Base-by-base conservation (phyloP, 1,140 invertebrate species). In the Drosophila kikkawai region DNA sequence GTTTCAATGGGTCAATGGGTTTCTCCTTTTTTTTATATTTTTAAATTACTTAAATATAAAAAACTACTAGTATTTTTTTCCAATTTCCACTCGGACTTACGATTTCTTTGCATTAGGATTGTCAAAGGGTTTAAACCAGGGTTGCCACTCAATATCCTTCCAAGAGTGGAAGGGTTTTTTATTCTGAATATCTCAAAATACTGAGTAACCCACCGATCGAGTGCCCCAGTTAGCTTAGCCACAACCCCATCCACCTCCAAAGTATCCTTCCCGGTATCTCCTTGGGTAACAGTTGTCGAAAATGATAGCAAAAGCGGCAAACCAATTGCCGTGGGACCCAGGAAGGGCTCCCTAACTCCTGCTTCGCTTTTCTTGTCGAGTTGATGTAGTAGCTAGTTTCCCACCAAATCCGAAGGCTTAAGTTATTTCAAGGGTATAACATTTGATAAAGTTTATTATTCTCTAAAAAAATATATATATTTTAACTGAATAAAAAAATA, bases 261-360 rank as follows among this genome's bases (percentile, higher is more conserved):
- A 12, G n/a, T 48, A 48, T 29, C 22, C 26, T 26, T 29, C 13
- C 34, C 13, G 19, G 19, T 41, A 64, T 41, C 36, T 64, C 61
- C 36, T 55, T 66, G 41, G 19, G 83, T 75, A 87, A 90, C 84
- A 88, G 80, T 87, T 88, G 82, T 90, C 42, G 74, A 84, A 88
- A 88, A 88, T 81, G 74, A 79, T 88, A 78, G 77, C 65, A 53
- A 66, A 32, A 47, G 44, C 57, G 56, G 60, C 57, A 48, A 66
- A 71, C 80, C 84, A 83, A 88, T 88, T 88, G 84, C 80, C 74
- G 65, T 51, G 85, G 84, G 85, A 88, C 66, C 64, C 48, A 53
- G 7, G 7, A 32, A 45, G 17, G n/a, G 66, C 44, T 73, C n/a
- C 42, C 41, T 19, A 57, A 22, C 34, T 39, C 48, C 68, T 36